Evolutionary conservation across 2,888 invertebrate genomes (phyloP), one percentile per base, ranked within the genome.

Genomic region (Tolmerus cingulatus): DNA sequence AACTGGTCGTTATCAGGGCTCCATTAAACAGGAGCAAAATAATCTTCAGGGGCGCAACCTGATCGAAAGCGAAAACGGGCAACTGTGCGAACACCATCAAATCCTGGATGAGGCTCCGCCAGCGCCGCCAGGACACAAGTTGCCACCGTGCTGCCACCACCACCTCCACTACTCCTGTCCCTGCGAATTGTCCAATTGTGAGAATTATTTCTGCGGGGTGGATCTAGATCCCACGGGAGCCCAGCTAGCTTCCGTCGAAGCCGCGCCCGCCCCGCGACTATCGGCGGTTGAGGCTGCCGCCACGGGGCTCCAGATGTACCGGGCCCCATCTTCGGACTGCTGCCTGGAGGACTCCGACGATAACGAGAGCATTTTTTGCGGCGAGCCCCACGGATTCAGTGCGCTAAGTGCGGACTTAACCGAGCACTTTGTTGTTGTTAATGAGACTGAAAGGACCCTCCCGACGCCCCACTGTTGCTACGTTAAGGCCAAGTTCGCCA

Each of bases 401-500:
- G 74, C 85, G 30, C 46, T 85, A 74, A 74, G 37, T 46, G 66
- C 88, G 46, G 74, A 87, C 27, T 87, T 85, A 37, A 51, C 86
- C 27, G 88, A 89, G 77, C 88, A 89, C 66, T 87, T 88, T 85
- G 85, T 88, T 74, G 82, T 89, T 85, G 88, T 89, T 57, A 88
- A 89, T 86, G 89, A 89, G 87, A 89, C 88, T 88, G 88, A 88
- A 87, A 87, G 85, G 81, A 57, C 87, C 46, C 79, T 81, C 14
- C 82, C 86, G 7, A 46, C 86, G 57, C 87, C 89, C 19, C 87
- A 89, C 55, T 89, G 89, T 82, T 89, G 89, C 87, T 89, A 89
- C 87, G 88, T 90, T 66, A 90, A 90, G 87, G 90, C 90, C 7
- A 89, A 90, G 87, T 87, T 88, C 74, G 85, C 87, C 88, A 89